A percentile compares a stretch with the other conserved stretches of the same genome.
Evolutionary conservation across 2,113 vertebrate genomes (phyloP).

Genomic region (Megaceryle maxima): DNA sequence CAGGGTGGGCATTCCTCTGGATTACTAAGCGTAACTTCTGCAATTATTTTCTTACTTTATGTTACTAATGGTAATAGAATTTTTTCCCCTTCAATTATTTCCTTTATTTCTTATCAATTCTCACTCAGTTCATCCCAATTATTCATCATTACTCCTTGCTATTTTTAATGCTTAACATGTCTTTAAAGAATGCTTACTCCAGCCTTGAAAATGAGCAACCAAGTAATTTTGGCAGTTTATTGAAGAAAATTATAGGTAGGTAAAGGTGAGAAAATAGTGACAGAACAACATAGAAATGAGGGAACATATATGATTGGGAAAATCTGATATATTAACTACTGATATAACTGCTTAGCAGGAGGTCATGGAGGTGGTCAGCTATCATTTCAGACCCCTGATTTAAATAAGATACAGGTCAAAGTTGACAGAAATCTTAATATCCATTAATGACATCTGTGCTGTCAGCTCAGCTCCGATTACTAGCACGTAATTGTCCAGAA

Average conservation of each 20-base stretch:
- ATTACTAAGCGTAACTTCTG: neutral
- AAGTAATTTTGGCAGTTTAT: neutral
- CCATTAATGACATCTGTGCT: neutral
- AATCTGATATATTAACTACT: neutral
- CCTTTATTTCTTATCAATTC: neutral
- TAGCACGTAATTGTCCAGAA: neutral
- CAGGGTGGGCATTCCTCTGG: neutral
- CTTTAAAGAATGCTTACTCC: neutral
- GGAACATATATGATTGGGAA: neutral
- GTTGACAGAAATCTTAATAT: neutral
- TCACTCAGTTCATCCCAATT: conserved; percentile 9
- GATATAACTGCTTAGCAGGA: neutral
- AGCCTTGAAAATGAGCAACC: neutral
- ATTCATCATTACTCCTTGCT: conserved; percentile 17
- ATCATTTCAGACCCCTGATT: neutral
- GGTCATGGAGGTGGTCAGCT: neutral
- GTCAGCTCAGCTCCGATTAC: neutral
- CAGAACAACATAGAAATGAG: neutral
- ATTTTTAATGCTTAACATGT: conserved; percentile 38
- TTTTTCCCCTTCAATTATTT: neutral
- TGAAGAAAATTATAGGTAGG: neutral
- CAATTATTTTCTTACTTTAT: neutral
- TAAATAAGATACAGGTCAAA: neutral
- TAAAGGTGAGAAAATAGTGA: neutral
- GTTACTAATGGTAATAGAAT: neutral